phyloP scores from a whole-genome alignment of 92 coral and sea anemone species.

The Pocillopora meandrina region DNA sequence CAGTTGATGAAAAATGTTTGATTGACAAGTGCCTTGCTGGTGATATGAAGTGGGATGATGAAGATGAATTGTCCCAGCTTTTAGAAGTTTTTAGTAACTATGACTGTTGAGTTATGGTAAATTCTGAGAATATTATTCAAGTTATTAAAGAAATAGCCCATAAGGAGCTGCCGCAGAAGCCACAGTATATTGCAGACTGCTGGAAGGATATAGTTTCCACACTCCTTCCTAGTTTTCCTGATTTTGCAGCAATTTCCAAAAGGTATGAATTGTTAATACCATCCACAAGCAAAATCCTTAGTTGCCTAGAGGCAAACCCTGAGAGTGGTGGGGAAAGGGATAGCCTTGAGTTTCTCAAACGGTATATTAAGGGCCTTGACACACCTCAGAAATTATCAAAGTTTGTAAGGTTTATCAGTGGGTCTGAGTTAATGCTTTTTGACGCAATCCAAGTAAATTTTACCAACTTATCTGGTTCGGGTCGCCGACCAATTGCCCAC shows the following conservation, averaged over 20 bases:
- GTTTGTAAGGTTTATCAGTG: constrained; percentile 52
- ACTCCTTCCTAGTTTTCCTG: constrained; percentile 13
- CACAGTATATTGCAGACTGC: no score
- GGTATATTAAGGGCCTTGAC: constrained; percentile 29
- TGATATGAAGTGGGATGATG: no score
- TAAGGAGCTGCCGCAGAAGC: no score
- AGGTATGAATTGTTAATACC: constrained; percentile 29
- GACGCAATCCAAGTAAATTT: constrained; percentile 41
- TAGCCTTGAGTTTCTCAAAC: constrained; percentile 46
- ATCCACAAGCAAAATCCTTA: constrained; percentile 42
- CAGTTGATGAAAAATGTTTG: no score
- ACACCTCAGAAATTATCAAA: background rate
- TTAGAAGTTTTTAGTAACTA: no score
- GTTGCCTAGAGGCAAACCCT: constrained; percentile 48
- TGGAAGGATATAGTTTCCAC: no score
- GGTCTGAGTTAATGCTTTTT: constrained; percentile 44
- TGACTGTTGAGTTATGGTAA: no score
- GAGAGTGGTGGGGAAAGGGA: constrained; percentile 44
- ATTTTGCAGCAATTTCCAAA: constrained; percentile 34
- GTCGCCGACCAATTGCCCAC: constrained; percentile 56
- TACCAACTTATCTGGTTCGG: constrained; percentile 8
- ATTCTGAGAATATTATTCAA: no score
- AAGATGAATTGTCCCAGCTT: no score
- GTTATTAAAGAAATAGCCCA: no score
- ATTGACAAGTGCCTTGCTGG: no score